Evolutionary conservation across 2,113 vertebrate genomes (phyloP).

Genomic region (Capreolus pygargus): DNA sequence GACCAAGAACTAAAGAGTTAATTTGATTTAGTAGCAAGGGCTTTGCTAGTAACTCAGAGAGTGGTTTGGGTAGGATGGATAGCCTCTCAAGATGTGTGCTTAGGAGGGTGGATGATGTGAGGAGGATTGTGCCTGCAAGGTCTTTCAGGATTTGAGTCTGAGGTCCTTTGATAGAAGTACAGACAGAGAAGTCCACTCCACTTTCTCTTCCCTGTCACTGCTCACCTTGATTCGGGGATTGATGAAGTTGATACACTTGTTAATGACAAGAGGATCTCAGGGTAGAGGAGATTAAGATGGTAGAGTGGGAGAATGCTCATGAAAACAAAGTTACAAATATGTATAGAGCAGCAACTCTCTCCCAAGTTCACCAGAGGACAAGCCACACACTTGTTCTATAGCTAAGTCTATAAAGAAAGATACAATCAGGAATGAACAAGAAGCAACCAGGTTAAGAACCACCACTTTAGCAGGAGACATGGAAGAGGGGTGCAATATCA

Average conservation of each 20-base stretch:
- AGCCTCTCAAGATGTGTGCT: background rate
- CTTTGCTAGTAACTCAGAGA: background rate
- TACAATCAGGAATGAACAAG: background rate
- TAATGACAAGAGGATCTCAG: slow-evolving; percentile 97
- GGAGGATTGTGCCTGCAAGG: background rate
- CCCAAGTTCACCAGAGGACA: background rate
- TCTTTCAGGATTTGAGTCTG: too few species aligned
- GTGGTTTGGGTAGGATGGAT: background rate
- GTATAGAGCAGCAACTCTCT: background rate
- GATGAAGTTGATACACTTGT: slow-evolving; percentile 97
- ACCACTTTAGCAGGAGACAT: background rate
- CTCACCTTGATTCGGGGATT: slow-evolving; percentile 94
- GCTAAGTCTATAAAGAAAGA: background rate
- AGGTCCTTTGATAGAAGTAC: background rate
- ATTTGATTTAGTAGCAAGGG: background rate
- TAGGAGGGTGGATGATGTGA: background rate
- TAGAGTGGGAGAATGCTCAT: too few species aligned
- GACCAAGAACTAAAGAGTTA: background rate
- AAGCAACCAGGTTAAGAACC: background rate
- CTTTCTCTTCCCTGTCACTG: background rate
- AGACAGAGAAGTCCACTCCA: background rate
- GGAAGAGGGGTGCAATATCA: background rate
- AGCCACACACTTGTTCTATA: background rate
- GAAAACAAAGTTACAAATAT: too few species aligned
- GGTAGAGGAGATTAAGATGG: slow-evolving; percentile 46